A percentile compares a stretch with the other conserved stretches of the same genome.
Evolutionary conservation across 2,797 vertebrate species (phyloP).

Genomic region (Notamacropus eugenii): DNA sequence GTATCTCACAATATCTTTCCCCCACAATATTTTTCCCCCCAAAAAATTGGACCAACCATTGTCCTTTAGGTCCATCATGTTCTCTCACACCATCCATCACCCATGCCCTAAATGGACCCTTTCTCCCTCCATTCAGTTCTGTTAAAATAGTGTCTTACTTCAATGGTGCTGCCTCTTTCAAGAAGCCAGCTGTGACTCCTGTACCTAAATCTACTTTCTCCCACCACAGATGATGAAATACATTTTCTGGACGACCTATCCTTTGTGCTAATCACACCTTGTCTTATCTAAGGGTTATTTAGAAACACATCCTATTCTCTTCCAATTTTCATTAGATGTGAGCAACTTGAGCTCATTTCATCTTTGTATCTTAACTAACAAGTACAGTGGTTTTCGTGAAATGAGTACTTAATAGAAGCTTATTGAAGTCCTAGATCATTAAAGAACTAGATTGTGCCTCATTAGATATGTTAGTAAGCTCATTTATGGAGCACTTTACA

Average conservation of each 20-base stretch:
- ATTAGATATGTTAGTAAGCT: neutral
- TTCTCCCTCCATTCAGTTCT: neutral
- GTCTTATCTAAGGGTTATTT: neutral
- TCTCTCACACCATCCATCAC: neutral
- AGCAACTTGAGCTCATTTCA: neutral
- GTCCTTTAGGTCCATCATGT: neutral
- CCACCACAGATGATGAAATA: neutral
- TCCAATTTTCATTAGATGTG: neutral
- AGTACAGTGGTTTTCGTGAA: neutral
- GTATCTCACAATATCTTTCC: neutral
- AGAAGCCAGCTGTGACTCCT: neutral
- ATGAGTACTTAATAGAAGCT: neutral
- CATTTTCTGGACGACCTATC: neutral
- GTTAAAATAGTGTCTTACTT: neutral
- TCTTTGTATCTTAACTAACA: neutral
- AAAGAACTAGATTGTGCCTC: neutral
- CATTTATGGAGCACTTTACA: neutral
- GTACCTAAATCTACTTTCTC: neutral
- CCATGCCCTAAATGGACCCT: neutral
- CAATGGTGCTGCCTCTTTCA: neutral
- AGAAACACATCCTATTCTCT: neutral
- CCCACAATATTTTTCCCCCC: neutral
- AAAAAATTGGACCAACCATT: neutral
- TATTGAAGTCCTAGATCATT: neutral
- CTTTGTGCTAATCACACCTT: neutral